Evolutionary conservation across 1,140 invertebrate species (phyloP).

Genomic region (Drosophila triauraria): DNA sequence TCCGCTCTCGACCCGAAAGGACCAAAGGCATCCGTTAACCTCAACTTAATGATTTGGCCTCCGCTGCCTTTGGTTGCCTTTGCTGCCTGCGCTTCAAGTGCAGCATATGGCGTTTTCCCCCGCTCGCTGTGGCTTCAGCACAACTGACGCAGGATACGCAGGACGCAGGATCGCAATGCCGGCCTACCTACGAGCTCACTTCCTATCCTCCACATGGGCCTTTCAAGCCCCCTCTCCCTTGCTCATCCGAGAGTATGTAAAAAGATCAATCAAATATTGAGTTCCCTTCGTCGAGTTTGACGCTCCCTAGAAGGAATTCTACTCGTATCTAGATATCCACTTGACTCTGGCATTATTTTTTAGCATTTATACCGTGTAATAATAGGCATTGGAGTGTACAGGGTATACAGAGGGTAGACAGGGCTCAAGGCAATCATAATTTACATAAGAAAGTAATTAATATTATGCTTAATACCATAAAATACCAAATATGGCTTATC

Average conservation of each 20-base stretch:
- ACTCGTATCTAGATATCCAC: slow-evolving; percentile 33
- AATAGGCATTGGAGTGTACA: slow-evolving; percentile 8
- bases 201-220: slow-evolving; percentile 41
- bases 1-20: slow-evolving; percentile 55
- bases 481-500: background rate
- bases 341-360: slow-evolving; percentile 39
- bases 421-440: background rate
- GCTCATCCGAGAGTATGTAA: slow-evolving; percentile 35
- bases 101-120: slow-evolving; percentile 67
- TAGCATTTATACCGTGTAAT: slow-evolving; percentile 32
- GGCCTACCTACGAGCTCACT: slow-evolving; percentile 52
- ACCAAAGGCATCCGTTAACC: slow-evolving; percentile 38
- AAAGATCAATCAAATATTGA: slow-evolving; percentile 79
- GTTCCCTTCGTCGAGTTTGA: slow-evolving; percentile 20
- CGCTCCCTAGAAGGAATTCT: slow-evolving; percentile 20
- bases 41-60: slow-evolving; percentile 72
- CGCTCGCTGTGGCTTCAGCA: slow-evolving; percentile 70
- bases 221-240: background rate
- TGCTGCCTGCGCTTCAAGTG: slow-evolving; percentile 58
- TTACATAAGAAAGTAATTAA: no score
- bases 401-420: slow-evolving; percentile 8
- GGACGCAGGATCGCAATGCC: slow-evolving; percentile 30
- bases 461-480: no score
- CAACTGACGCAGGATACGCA: slow-evolving; percentile 83
- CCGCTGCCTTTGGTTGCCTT: slow-evolving; percentile 43